phyloP scores from a whole-genome alignment of 2,113 vertebrate genomes.

The Zosterops pallidus region DNA sequence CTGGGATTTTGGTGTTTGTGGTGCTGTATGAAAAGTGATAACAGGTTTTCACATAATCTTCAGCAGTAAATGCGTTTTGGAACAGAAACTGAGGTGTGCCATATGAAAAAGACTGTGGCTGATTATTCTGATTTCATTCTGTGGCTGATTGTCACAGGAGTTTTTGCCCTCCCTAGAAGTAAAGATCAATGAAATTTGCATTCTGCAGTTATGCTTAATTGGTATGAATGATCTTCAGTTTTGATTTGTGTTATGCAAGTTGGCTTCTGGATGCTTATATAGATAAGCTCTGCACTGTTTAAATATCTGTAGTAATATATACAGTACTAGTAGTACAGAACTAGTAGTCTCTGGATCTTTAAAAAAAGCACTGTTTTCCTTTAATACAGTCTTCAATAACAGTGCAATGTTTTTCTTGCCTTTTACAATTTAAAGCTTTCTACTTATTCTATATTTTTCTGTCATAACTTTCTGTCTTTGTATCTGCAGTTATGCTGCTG shows the following conservation, averaged over 20 bases:
- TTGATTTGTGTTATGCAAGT: background rate
- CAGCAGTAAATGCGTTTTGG: background rate
- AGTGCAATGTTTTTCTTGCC: background rate
- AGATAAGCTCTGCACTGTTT: background rate
- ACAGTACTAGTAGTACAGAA: background rate
- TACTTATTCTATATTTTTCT: background rate
- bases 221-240: background rate
- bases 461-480: background rate
- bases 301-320: background rate
- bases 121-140: background rate
- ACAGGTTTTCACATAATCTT: background rate
- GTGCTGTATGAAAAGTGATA: background rate
- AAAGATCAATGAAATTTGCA: background rate
- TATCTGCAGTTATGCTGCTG: background rate
- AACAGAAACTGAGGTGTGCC: background rate
- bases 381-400: background rate
- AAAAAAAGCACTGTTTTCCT: background rate
- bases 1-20: background rate
- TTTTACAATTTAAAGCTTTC: background rate
- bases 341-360: background rate
- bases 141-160: background rate
- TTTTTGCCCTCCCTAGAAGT: background rate
- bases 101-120: background rate
- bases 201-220: background rate
- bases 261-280: background rate